phyloP scores from a whole-genome alignment of 2,888 invertebrate genomes.

The Spatulosminthurus flaviceps region DNA sequence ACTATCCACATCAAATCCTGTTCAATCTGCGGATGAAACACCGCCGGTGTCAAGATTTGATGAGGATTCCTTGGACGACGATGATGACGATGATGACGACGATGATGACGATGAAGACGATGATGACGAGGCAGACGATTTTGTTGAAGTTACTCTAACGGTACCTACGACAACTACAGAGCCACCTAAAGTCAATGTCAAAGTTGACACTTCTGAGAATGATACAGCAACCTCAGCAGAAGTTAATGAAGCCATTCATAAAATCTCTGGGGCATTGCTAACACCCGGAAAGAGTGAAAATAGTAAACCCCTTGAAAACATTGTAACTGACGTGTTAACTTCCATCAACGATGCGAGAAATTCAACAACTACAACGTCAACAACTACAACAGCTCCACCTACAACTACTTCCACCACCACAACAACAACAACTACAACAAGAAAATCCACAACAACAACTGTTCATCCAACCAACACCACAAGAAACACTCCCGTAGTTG shows the following conservation, averaged over 20 bases:
- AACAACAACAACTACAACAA: constrained; percentile 41
- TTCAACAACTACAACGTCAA: constrained; percentile 30
- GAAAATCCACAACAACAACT: background rate
- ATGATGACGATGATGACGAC: constrained; percentile 38
- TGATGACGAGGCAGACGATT: constrained; percentile 48
- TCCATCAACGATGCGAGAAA: constrained; percentile 58
- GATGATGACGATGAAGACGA: constrained; percentile 45
- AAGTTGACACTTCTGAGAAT: constrained; percentile 44
- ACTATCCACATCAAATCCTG: constrained; percentile 14
- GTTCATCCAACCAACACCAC: background rate
- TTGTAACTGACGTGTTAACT: constrained; percentile 61
- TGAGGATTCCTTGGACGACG: constrained; percentile 22
- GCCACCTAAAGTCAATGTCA: constrained; percentile 11
- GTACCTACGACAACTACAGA: constrained; percentile 36
- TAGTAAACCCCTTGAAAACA: constrained; percentile 58
- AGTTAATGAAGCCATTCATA: constrained; percentile 63
- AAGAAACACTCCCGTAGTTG: background rate
- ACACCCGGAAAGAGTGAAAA: constrained; percentile 54
- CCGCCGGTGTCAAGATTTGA: constrained; percentile 35
- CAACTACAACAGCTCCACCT: constrained; percentile 29
- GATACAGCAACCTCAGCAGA: constrained; percentile 62
- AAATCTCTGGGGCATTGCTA: constrained; percentile 62
- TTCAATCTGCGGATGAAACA: constrained; percentile 32
- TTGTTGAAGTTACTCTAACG: constrained; percentile 40
- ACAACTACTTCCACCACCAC: constrained; percentile 41